Percentiles rank a stretch among this genome's conserved stretches.
phyloP scores from a whole-genome alignment of 2,888 invertebrate species.

The Tholera decimalis region DNA sequence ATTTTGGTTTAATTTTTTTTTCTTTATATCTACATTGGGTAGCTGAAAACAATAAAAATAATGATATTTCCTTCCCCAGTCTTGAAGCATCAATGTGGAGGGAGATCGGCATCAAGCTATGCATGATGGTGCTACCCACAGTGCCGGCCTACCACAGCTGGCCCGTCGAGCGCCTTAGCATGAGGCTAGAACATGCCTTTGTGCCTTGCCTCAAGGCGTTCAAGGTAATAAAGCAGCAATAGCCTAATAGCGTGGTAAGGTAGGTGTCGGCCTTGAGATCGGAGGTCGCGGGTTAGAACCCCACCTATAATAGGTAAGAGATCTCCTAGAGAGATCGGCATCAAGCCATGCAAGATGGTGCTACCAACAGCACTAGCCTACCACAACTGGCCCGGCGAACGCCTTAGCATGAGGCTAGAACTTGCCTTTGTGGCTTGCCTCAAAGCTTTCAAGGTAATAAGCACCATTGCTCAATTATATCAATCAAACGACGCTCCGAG shows the following conservation, averaged over 20 bases:
- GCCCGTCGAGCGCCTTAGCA: constrained; percentile 89
- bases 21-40: no score
- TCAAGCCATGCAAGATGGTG: constrained; percentile 89
- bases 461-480: no score
- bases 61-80: constrained; percentile 66
- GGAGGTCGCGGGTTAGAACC: no score
- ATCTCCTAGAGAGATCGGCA: no score
- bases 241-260: no score
- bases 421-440: constrained; percentile 91
- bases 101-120: constrained; percentile 91
- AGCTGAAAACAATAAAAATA: no score
- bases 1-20: no score
- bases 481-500: no score
- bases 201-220: constrained; percentile 89
- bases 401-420: constrained; percentile 90
- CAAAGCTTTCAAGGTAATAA: constrained; percentile 87
- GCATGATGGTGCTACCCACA: constrained; percentile 88
- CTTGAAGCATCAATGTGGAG: constrained; percentile 92
- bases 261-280: no score
- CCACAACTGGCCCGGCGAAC: constrained; percentile 90
- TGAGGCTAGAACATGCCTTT: constrained; percentile 90
- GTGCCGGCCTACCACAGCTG: constrained; percentile 90
- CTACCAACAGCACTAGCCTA: constrained; percentile 89
- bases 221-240: constrained; percentile 77
- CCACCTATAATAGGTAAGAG: no score